Conservation (phyloP, 1,140 invertebrate species). For the Papilio polyxenes region DNA sequence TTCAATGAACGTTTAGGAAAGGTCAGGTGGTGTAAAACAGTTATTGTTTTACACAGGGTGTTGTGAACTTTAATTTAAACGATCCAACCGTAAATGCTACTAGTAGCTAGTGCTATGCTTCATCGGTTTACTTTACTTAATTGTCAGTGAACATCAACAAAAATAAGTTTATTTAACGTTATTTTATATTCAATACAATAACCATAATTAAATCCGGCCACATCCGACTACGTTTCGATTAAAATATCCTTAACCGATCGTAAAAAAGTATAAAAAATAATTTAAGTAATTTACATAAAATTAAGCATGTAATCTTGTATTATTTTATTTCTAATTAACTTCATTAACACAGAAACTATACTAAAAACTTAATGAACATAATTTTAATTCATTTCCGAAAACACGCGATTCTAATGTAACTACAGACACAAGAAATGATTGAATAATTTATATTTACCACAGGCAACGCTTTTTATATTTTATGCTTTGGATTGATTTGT, state of each 20-base stretch:
- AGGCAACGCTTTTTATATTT: slow-evolving; percentile 59
- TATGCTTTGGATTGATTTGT: slow-evolving; percentile 49
- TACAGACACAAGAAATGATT: slow-evolving; percentile 68
- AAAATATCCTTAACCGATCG: background rate
- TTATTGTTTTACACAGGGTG: slow-evolving; percentile 51
- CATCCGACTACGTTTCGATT: background rate
- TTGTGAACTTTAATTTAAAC: slow-evolving; percentile 64
- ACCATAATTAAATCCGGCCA: slow-evolving; percentile 33
- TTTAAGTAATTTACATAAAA: slow-evolving; percentile 42
- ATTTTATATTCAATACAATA: slow-evolving; percentile 34
- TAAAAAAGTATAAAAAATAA: slow-evolving; percentile 38
- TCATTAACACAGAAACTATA: slow-evolving; percentile 41
- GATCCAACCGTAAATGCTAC: slow-evolving; percentile 54
- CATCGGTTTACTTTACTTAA: slow-evolving; percentile 60
- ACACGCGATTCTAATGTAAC: slow-evolving; percentile 68
- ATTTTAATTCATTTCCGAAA: slow-evolving; percentile 55
- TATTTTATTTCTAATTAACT: slow-evolving; percentile 42
- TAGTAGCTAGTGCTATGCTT: slow-evolving; percentile 47
- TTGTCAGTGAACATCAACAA: slow-evolving; percentile 42
- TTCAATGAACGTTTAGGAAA: slow-evolving; percentile 47
- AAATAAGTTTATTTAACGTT: slow-evolving; percentile 38
- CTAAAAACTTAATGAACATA: slow-evolving; percentile 42
- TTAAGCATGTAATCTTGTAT: slow-evolving; percentile 1
- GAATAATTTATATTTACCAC: slow-evolving; percentile 72
- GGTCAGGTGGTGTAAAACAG: slow-evolving; percentile 52